Percentiles rank a stretch among this genome's conserved stretches.
Conservation (phyloP, 2,888 invertebrate genomes). For the Leistus spinibarbis region DNA sequence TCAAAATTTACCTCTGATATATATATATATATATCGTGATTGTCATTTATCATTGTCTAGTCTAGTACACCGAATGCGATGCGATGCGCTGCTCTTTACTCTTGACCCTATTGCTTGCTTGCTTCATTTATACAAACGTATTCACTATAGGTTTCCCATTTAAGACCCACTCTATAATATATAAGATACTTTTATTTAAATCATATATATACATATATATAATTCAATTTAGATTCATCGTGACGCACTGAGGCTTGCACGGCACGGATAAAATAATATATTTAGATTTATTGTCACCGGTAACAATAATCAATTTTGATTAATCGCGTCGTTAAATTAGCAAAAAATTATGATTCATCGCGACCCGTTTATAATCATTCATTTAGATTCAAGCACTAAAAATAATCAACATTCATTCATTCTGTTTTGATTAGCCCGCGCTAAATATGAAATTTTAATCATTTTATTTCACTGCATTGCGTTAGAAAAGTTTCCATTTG, state of each 20-base stretch:
- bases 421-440: no score
- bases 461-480: neutral
- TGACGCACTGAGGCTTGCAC: neutral
- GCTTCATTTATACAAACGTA: slow-evolving; percentile 41
- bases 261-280: neutral
- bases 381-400: no score
- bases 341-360: no score
- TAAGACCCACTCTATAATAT: slow-evolving; percentile 7
- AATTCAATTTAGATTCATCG: neutral
- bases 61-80: neutral
- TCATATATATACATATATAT: slow-evolving; percentile 35
- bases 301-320: neutral
- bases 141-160: slow-evolving; percentile 17
- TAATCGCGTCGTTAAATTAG: neutral
- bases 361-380: neutral
- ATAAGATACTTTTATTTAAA: slow-evolving; percentile 18
- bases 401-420: no score
- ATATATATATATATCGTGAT: no score
- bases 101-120: neutral
- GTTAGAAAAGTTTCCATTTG: neutral
- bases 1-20: slow-evolving; percentile 41
- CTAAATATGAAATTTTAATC: neutral
- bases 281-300: neutral
- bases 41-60: slow-evolving; percentile 42
- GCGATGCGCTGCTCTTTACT: neutral